These are phyloP conservation scores for Hydrotaea diabolus DNA, from an alignment of 2,888 invertebrate genomes.

Conservation along the genomic window DNA sequence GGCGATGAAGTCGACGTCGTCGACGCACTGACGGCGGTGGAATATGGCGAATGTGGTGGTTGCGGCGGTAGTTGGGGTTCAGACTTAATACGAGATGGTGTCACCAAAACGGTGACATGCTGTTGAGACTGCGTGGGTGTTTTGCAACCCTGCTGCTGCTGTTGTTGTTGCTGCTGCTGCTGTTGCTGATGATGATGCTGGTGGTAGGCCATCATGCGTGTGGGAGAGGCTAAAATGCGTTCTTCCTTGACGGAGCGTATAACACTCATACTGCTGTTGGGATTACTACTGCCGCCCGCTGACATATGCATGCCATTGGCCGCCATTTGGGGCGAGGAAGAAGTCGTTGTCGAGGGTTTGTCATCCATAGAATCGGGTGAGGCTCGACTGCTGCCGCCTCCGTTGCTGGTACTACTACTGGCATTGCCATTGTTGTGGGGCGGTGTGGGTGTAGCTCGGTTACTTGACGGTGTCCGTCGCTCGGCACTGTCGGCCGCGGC, in stretches of 20 bases:
- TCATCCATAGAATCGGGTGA: constrained; percentile 80
- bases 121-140: constrained; percentile 76
- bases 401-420: constrained; percentile 75
- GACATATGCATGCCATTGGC: constrained; percentile 74
- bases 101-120: constrained; percentile 82
- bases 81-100: constrained; percentile 81
- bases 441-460: constrained; percentile 76
- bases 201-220: constrained; percentile 78
- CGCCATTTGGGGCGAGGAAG: constrained; percentile 65
- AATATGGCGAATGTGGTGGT: constrained; percentile 66
- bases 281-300: constrained; percentile 61
- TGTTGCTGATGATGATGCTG: constrained; percentile 74
- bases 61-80: constrained; percentile 75
- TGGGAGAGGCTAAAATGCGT: constrained; percentile 78
- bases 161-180: constrained; percentile 72
- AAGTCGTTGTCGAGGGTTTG: constrained; percentile 78
- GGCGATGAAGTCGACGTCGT: constrained; percentile 60
- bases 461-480: constrained; percentile 65
- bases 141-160: constrained; percentile 71
- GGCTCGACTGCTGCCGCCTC: constrained; percentile 78
- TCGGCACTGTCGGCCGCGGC: constrained; percentile 59
- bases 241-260: constrained; percentile 81
- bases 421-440: constrained; percentile 78
- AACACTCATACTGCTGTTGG: constrained; percentile 75
- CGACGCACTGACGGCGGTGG: constrained; percentile 63